phyloP scores from a whole-genome alignment of 2,797 vertebrate species.

The Urosaurus nigricauda region DNA sequence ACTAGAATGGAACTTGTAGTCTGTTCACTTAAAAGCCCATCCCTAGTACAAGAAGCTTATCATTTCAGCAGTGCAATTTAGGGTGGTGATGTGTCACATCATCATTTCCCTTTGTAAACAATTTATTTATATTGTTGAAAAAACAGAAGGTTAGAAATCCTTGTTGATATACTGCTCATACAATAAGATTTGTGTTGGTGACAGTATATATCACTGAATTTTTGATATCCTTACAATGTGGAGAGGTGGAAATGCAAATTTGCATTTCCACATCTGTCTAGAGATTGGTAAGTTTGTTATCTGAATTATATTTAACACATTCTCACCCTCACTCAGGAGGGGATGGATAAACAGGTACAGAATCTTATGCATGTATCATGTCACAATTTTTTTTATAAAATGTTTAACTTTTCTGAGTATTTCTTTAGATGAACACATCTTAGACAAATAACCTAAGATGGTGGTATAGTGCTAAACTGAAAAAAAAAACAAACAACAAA shows the following conservation, averaged over 20 bases:
- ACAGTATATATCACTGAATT: rapidly evolving
- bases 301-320: conserved; percentile 4
- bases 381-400: not conserved
- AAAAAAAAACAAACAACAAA: not conserved
- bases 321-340: not conserved
- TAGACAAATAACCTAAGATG: not conserved
- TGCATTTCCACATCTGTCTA: not conserved
- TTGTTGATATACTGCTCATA: not conserved
- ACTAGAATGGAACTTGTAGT: not conserved
- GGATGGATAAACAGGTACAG: not conserved
- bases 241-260: not conserved
- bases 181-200: not conserved
- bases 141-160: not conserved
- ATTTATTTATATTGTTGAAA: not conserved
- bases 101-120: not conserved
- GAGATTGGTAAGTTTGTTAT: not conserved
- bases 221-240: not conserved
- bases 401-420: not conserved
- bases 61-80: not conserved
- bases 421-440: not conserved
- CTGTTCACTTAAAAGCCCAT: not conserved
- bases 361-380: not conserved
- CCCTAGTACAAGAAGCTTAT: not conserved
- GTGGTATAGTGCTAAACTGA: not conserved
- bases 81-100: not conserved